Percentiles rank a stretch among this genome's conserved stretches.
Evolutionary conservation across 2,888 invertebrate species (phyloP).

Genomic region (Nemoura dubitans): DNA sequence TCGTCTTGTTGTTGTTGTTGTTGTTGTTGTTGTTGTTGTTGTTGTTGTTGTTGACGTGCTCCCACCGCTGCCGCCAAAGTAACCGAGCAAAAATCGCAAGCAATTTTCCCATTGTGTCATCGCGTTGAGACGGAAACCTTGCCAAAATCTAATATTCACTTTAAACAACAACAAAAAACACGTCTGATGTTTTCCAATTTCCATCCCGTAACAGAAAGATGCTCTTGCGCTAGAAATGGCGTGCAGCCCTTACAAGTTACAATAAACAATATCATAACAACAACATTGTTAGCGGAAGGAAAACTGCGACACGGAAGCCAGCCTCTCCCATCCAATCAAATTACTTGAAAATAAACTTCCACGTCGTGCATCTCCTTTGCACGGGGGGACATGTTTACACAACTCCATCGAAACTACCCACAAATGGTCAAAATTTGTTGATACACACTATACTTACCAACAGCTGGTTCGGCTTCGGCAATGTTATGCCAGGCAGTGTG

Average conservation of each 20-base stretch:
- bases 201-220: background rate
- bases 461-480: constrained; percentile 28
- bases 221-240: background rate
- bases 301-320: background rate
- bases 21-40: too few relatives aligned
- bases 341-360: constrained; percentile 12
- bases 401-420: constrained; percentile 14
- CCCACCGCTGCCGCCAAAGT: background rate
- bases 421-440: constrained; percentile 15
- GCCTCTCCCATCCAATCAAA: background rate
- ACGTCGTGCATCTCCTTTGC: background rate
- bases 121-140: constrained; percentile 2
- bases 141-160: background rate
- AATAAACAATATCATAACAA: too few relatives aligned
- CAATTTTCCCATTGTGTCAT: background rate
- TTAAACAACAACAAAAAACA: background rate
- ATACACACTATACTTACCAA: constrained; percentile 18
- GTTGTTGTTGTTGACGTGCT: too few relatives aligned
- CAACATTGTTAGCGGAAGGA: background rate
- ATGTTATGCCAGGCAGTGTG: constrained; percentile 14
- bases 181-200: background rate
- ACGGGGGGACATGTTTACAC: background rate
- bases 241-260: too few relatives aligned
- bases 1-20: constrained; percentile 2
- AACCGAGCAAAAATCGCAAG: constrained; percentile 28